phyloP scores from a whole-genome alignment of 2,113 vertebrate species.

The Eurypyga helias region DNA sequence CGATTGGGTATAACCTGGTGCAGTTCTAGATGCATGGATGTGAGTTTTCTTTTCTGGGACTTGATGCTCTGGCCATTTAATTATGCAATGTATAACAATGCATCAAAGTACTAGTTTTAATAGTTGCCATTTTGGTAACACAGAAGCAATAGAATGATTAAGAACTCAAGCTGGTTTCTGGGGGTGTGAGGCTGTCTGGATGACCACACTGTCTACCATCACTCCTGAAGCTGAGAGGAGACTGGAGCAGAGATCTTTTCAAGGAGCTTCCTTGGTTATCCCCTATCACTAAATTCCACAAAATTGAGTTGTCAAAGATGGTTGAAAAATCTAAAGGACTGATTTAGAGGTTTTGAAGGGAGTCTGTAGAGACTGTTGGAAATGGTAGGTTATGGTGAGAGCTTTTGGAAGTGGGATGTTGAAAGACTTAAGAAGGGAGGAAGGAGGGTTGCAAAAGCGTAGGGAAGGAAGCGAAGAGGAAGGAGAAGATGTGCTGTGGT shows the following conservation, averaged over 20 bases:
- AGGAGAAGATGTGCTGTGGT: neutral
- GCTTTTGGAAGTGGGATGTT: neutral
- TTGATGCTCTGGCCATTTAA: neutral
- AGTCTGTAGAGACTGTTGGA: neutral
- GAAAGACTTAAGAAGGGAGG: neutral
- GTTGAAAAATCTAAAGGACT: neutral
- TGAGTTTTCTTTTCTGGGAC: neutral
- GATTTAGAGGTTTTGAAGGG: neutral
- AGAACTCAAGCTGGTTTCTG: neutral
- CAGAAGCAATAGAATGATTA: neutral
- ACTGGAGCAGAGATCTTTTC: neutral
- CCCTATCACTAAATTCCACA: neutral
- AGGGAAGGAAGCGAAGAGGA: neutral
- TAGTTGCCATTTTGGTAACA: neutral
- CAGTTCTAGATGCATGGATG: neutral
- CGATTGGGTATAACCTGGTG: neutral
- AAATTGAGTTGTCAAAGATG: neutral
- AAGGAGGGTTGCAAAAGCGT: neutral
- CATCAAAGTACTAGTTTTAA: neutral
- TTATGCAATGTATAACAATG: neutral
- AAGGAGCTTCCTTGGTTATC: neutral
- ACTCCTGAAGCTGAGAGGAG: neutral
- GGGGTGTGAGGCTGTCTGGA: accelerated
- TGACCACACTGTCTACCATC: too few relatives aligned
- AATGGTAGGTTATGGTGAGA: neutral